phyloP scores from a whole-genome alignment of 2,113 vertebrate species.

The Tychaedon coryphoeus region DNA sequence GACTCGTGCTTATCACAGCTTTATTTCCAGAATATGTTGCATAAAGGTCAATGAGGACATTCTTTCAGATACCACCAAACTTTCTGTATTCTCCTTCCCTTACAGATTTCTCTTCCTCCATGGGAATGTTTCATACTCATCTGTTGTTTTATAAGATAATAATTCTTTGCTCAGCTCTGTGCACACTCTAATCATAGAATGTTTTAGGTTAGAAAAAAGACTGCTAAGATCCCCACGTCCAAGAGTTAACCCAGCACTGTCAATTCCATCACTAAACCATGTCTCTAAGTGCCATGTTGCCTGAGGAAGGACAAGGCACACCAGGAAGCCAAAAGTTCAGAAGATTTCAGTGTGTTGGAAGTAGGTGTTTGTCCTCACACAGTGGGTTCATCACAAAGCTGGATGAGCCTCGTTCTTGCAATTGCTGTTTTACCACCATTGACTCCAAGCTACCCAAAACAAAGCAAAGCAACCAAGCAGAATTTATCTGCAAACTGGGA shows the following conservation, averaged over 20 bases:
- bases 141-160: neutral
- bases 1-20: neutral
- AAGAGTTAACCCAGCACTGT: neutral
- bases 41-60: neutral
- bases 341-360: neutral
- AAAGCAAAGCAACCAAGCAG: neutral
- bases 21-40: neutral
- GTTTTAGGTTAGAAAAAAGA: neutral
- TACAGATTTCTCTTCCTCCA: neutral
- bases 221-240: neutral
- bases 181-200: neutral
- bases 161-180: neutral
- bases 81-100: neutral
- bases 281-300: neutral
- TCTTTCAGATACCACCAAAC: neutral
- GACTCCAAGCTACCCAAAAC: neutral
- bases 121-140: neutral
- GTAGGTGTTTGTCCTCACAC: neutral
- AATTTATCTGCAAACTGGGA: neutral
- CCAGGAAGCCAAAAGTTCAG: neutral
- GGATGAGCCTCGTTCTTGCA: accelerated
- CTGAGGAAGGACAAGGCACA: neutral
- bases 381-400: accelerated
- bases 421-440: neutral
- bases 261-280: neutral